Conservation (phyloP, 2,113 vertebrate genomes). For the Tympanuchus pallidicinctus region DNA sequence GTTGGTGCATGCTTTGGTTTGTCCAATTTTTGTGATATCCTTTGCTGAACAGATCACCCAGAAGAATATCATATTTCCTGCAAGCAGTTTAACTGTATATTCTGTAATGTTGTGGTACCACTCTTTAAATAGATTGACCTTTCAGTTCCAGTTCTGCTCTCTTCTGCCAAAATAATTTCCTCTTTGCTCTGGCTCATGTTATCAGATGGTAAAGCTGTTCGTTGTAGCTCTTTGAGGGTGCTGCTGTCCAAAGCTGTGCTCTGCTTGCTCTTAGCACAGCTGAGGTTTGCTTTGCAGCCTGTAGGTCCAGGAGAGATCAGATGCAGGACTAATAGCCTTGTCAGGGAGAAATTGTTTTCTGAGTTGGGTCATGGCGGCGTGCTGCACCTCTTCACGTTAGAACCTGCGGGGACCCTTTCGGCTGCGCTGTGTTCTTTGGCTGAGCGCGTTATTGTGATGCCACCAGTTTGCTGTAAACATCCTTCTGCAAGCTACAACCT, state of each 20-base stretch:
- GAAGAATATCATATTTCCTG: not conserved
- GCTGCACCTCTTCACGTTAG: not conserved
- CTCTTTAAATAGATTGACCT: slow-evolving; percentile 46
- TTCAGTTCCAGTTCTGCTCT: not conserved
- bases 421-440: not conserved
- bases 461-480: not conserved
- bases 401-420: accelerated
- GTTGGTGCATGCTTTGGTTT: not conserved
- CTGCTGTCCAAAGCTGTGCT: not conserved
- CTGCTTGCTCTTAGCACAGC: not conserved
- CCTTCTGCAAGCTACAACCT: not conserved
- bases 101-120: not conserved
- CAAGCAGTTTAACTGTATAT: not conserved
- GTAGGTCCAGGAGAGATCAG: accelerated
- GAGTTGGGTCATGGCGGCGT: accelerated
- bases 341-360: not conserved
- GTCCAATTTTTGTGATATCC: not conserved
- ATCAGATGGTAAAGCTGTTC: not conserved
- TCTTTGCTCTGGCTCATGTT: slow-evolving; percentile 25
- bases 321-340: not conserved
- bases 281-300: not conserved
- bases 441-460: accelerated
- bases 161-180: slow-evolving; percentile 40
- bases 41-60: not conserved
- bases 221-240: not conserved